These are phyloP conservation scores for Caenorhabditis plicata DNA, from an alignment of 2,888 invertebrate species.

Conservation along the genomic window DNA sequence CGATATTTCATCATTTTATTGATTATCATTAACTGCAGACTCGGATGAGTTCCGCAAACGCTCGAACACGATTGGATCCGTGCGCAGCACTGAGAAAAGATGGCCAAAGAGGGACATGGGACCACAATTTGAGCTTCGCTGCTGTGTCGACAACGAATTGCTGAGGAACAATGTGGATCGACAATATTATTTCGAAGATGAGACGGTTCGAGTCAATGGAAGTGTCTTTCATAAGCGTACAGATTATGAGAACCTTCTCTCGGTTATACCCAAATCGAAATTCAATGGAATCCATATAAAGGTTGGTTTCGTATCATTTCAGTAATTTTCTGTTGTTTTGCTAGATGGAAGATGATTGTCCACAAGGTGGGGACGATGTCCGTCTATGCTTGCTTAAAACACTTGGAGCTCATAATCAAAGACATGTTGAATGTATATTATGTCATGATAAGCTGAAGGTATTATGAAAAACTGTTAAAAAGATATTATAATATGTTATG, in stretches of 20 bases:
- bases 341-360: slow-evolving; percentile 95
- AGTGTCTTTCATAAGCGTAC: slow-evolving; percentile 85
- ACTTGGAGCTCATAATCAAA: slow-evolving; percentile 85
- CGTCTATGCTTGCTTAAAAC: slow-evolving; percentile 92
- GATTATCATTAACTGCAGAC: too few relatives aligned
- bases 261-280: slow-evolving; percentile 88
- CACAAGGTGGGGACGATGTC: slow-evolving; percentile 96
- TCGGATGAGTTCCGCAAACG: slow-evolving; percentile 33
- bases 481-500: too few relatives aligned
- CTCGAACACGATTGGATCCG: slow-evolving; percentile 21
- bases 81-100: slow-evolving; percentile 23
- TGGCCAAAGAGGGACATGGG: slow-evolving; percentile 35
- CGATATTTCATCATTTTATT: too few relatives aligned
- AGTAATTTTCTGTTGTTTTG: slow-evolving; percentile 5
- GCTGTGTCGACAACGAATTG: slow-evolving; percentile 40
- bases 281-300: slow-evolving; percentile 98
- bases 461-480: neutral
- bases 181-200: slow-evolving; percentile 42
- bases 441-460: slow-evolving; percentile 84
- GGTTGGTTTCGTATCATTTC: slow-evolving; percentile 70
- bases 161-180: slow-evolving; percentile 39
- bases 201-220: slow-evolving; percentile 53
- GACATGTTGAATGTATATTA: slow-evolving; percentile 72
- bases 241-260: slow-evolving; percentile 87
- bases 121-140: slow-evolving; percentile 35